Evolutionary conservation across 2,888 invertebrate genomes (phyloP).

Genomic region (Agonum fuliginosum): DNA sequence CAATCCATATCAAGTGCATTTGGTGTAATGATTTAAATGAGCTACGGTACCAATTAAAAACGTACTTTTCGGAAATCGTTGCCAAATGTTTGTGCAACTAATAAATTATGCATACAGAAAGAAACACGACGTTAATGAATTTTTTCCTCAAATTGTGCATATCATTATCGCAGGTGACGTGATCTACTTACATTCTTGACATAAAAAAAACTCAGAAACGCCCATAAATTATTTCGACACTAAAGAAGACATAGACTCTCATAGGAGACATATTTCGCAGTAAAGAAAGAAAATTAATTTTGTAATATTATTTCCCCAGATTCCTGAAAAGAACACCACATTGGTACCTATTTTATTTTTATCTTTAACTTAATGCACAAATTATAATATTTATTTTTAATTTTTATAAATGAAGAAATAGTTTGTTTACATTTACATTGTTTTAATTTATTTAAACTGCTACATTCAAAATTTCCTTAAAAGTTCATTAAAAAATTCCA

Average conservation of each 20-base stretch:
- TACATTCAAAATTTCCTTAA: too few relatives aligned
- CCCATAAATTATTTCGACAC: conserved; percentile 19
- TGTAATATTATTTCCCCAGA: too few relatives aligned
- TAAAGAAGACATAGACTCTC: conserved; percentile 28
- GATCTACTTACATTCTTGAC: conserved; percentile 36
- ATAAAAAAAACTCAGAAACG: not conserved
- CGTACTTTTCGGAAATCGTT: conserved; percentile 3
- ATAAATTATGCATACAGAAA: conserved; percentile 38
- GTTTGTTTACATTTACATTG: too few relatives aligned
- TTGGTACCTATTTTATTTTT: too few relatives aligned
- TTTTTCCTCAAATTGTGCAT: conserved; percentile 31
- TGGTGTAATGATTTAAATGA: not conserved
- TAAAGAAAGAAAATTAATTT: too few relatives aligned
- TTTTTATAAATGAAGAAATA: too few relatives aligned
- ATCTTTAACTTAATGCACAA: too few relatives aligned
- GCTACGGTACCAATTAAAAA: conserved; percentile 1
- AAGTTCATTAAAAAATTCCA: too few relatives aligned
- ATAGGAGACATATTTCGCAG: too few relatives aligned
- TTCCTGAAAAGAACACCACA: too few relatives aligned
- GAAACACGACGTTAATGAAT: conserved; percentile 28
- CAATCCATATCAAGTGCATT: not conserved
- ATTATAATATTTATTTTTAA: too few relatives aligned
- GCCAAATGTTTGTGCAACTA: conserved; percentile 7
- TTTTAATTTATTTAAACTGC: too few relatives aligned
- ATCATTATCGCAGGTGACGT: conserved; percentile 17